Conservation (phyloP, 2,888 invertebrate genomes). For the Tipula helvola region DNA sequence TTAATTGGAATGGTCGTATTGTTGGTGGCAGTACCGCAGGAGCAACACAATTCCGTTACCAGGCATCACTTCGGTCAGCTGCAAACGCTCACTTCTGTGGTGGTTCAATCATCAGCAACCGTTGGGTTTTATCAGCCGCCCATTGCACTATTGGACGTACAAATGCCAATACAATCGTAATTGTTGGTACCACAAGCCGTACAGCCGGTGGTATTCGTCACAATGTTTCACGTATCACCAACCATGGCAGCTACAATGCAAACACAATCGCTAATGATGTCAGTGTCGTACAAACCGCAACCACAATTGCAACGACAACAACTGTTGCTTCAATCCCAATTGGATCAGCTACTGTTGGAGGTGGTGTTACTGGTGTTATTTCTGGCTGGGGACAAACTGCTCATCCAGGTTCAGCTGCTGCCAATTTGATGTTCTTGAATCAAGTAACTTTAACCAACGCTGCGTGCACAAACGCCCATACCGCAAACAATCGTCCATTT, state of each 20-base stretch:
- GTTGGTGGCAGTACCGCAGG: slow-evolving; percentile 19
- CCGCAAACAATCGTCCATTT: slow-evolving; percentile 10
- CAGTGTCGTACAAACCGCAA: slow-evolving; percentile 8
- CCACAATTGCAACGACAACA: neutral
- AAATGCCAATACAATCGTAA: slow-evolving; percentile 7
- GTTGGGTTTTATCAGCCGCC: slow-evolving; percentile 22
- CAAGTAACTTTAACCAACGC: slow-evolving; percentile 14
- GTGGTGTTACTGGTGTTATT: slow-evolving; percentile 6
- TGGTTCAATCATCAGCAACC: slow-evolving; percentile 19
- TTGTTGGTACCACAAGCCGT: slow-evolving; percentile 13
- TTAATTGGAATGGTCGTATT: slow-evolving; percentile 15
- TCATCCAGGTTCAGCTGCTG: slow-evolving; percentile 13
- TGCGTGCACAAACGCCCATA: slow-evolving; percentile 9
- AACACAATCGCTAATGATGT: slow-evolving; percentile 14
- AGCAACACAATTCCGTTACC: slow-evolving; percentile 18
- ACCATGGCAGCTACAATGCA: slow-evolving; percentile 13
- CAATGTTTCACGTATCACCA: slow-evolving; percentile 9
- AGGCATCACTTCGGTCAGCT: slow-evolving; percentile 19
- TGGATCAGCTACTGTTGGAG: slow-evolving; percentile 4
- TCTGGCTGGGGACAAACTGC: slow-evolving; percentile 15
- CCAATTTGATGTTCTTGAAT: slow-evolving; percentile 10
- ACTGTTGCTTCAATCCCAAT: slow-evolving; percentile 9
- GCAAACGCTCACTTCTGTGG: slow-evolving; percentile 20
- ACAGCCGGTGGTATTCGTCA: slow-evolving; percentile 13
- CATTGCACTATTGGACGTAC: slow-evolving; percentile 18